Evolutionary conservation across 2,888 invertebrate species (phyloP).

Genomic region (Shargacucullia verbasci): DNA sequence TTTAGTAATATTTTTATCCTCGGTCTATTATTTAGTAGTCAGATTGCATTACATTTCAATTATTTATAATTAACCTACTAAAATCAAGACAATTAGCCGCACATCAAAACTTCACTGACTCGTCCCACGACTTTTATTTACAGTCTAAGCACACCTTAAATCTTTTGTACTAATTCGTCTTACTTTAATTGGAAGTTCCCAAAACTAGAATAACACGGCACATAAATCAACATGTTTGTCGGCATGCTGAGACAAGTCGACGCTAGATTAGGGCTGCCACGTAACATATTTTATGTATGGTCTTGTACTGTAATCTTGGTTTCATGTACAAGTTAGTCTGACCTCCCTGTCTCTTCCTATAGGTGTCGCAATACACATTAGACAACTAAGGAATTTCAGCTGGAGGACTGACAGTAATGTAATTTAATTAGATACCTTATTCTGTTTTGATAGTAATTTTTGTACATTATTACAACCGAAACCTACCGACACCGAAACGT

Average conservation of each 20-base stretch:
- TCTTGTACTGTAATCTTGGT: slow-evolving; percentile 25
- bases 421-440: too few species aligned
- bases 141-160: slow-evolving; percentile 41
- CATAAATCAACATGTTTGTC: slow-evolving; percentile 67
- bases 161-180: slow-evolving; percentile 55
- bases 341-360: slow-evolving; percentile 41
- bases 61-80: too few species aligned
- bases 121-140: slow-evolving; percentile 28
- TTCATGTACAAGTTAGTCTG: slow-evolving; percentile 5
- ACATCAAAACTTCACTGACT: too few species aligned
- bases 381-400: background rate
- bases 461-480: too few species aligned
- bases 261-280: slow-evolving; percentile 61
- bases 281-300: slow-evolving; percentile 20
- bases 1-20: too few species aligned
- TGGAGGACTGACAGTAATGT: background rate
- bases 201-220: slow-evolving; percentile 57
- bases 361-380: slow-evolving; percentile 30
- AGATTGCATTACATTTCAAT: too few species aligned
- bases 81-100: too few species aligned
- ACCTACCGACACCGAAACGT: too few species aligned
- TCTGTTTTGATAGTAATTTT: too few species aligned
- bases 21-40: too few species aligned
- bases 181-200: slow-evolving; percentile 59
- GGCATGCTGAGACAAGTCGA: slow-evolving; percentile 64